Percentiles rank a stretch among this genome's conserved stretches.
phyloP scores from a whole-genome alignment of 2,113 vertebrate species.

The Cyprinodon tularosa region DNA sequence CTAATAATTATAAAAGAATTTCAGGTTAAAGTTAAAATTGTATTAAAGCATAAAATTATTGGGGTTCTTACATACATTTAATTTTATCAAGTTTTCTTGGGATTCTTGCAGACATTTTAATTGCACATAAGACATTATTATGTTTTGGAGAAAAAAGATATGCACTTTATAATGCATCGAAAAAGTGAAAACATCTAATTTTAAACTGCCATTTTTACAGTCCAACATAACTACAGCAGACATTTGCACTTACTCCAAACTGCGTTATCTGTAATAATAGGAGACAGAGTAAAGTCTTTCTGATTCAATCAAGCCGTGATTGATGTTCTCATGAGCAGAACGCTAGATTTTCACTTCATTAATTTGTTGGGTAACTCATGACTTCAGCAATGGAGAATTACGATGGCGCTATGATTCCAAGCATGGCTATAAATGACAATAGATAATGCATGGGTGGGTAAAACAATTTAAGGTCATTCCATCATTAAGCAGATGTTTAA shows the following conservation, averaged over 20 bases:
- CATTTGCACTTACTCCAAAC: constrained; percentile 18
- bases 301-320: constrained; percentile 66
- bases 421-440: constrained; percentile 74
- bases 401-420: constrained; percentile 57
- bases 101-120: no score
- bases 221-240: constrained; percentile 28
- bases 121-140: no score
- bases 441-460: constrained; percentile 56
- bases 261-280: constrained; percentile 49
- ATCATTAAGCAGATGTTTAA: constrained; percentile 66
- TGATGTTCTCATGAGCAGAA: constrained; percentile 65
- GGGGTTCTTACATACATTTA: no score
- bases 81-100: no score
- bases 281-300: constrained; percentile 37
- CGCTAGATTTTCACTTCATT: constrained; percentile 63
- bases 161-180: no score
- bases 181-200: constrained; percentile 10
- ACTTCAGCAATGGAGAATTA: constrained; percentile 72
- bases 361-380: constrained; percentile 64
- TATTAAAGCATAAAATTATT: no score
- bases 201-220: constrained; percentile 32
- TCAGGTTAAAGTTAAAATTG: no score
- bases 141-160: no score
- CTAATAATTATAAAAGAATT: no score
- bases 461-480: constrained; percentile 69